Evolutionary conservation across 2,888 invertebrate genomes (phyloP).

Genomic region (Drosophila quinaria): DNA sequence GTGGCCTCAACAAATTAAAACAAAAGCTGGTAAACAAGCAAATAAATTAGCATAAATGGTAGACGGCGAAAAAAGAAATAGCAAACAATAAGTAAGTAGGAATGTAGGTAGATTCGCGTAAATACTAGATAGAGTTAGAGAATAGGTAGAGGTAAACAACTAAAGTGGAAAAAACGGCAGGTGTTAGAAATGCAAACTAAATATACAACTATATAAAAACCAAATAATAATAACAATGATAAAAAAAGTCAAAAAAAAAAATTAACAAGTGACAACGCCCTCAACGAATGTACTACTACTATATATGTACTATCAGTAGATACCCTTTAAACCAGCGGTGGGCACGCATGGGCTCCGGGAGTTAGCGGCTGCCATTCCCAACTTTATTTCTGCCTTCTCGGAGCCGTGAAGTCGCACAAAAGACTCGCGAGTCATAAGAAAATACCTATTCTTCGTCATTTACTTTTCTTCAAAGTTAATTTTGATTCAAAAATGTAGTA

Average conservation of each 20-base stretch:
- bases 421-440: too few species aligned
- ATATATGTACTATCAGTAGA: too few species aligned
- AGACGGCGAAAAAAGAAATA: slow-evolving; percentile 55
- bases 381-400: too few species aligned
- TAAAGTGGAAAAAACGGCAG: slow-evolving; percentile 76
- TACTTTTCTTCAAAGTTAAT: too few species aligned
- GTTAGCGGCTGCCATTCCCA: too few species aligned
- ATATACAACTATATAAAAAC: slow-evolving; percentile 35
- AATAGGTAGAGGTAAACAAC: slow-evolving; percentile 52
- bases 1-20: slow-evolving; percentile 79
- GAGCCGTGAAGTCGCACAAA: too few species aligned
- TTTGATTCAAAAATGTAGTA: too few species aligned
- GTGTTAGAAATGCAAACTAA: slow-evolving; percentile 69
- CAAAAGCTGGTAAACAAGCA: slow-evolving; percentile 80
- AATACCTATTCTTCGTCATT: too few species aligned
- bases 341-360: too few species aligned
- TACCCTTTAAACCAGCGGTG: too few species aligned
- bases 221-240: slow-evolving; percentile 24
- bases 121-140: slow-evolving; percentile 10
- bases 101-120: slow-evolving; percentile 20
- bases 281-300: not conserved
- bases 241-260: not conserved
- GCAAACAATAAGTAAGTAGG: slow-evolving; percentile 43
- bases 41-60: slow-evolving; percentile 79
- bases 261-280: not conserved